Conservation (phyloP, 2,888 invertebrate species). For the Heterodera filipjevi region DNA sequence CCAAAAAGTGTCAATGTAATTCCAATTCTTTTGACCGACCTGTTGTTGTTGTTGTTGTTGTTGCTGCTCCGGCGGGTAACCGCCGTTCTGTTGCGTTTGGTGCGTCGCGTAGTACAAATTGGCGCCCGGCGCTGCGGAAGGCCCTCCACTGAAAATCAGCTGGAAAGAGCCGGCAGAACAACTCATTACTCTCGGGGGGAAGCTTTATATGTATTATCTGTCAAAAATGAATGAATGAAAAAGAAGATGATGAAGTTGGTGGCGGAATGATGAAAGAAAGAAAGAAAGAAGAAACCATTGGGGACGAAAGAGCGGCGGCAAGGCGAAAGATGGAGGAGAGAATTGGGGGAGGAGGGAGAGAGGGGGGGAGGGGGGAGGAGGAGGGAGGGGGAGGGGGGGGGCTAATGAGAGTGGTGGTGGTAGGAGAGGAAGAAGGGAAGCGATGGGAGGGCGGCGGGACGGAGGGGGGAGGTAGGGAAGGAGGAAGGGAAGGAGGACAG, state of each 20-base stretch:
- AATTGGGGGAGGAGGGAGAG: neutral
- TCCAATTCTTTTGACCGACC: neutral
- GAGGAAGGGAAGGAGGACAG: neutral
- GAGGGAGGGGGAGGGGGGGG: neutral
- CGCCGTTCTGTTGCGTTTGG: constrained; percentile 5
- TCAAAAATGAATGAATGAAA: constrained; percentile 2
- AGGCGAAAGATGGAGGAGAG: neutral
- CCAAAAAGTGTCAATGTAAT: neutral
- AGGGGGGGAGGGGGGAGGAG: neutral
- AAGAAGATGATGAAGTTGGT: neutral
- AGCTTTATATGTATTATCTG: neutral
- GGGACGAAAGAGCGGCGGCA: neutral
- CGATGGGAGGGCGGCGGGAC: neutral
- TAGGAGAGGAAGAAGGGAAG: neutral
- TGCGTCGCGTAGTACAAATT: constrained; percentile 18
- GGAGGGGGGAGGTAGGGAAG: constrained; percentile 13
- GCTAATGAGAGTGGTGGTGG: constrained; percentile 28
- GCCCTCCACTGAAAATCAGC: neutral
- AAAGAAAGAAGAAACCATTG: too few relatives aligned
- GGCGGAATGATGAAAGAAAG: constrained; percentile 14
- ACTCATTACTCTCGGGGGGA: neutral
- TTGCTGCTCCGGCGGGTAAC: neutral
- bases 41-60: constrained; percentile 16
- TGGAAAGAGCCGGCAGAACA: constrained; percentile 20
- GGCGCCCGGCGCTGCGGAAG: neutral